Percentiles rank a stretch among this genome's conserved stretches.
Evolutionary conservation across 2,888 invertebrate genomes (phyloP).

Genomic region (Hypolimnas misippus): DNA sequence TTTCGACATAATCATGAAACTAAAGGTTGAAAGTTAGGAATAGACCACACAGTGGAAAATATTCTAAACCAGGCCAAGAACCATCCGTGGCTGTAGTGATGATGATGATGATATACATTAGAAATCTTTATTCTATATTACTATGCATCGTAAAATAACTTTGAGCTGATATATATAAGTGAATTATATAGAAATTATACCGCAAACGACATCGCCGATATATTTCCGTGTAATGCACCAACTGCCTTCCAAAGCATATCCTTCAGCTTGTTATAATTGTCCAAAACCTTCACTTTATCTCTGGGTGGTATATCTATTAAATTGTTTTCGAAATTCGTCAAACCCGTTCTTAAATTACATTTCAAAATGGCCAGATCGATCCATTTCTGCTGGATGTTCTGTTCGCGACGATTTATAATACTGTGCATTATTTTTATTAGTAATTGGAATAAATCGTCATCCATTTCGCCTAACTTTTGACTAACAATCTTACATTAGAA

Average conservation of each 20-base stretch:
- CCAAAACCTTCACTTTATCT: conserved; percentile 51
- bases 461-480: conserved; percentile 40
- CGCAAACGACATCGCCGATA: conserved; percentile 46
- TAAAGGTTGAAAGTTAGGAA: too few relatives aligned
- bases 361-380: conserved; percentile 64
- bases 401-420: conserved; percentile 50
- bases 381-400: conserved; percentile 61
- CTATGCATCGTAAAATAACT: too few relatives aligned
- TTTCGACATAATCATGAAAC: background rate
- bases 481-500: background rate
- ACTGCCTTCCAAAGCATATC: conserved; percentile 66
- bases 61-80: too few relatives aligned
- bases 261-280: conserved; percentile 60
- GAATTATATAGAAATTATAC: too few relatives aligned
- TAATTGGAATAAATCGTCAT: conserved; percentile 48
- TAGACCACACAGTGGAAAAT: too few relatives aligned
- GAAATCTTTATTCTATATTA: background rate
- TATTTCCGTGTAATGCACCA: conserved; percentile 65
- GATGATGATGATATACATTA: background rate
- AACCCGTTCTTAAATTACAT: conserved; percentile 55
- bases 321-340: conserved; percentile 57
- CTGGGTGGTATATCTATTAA: conserved; percentile 49
- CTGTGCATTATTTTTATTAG: conserved; percentile 51
- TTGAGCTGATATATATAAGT: too few relatives aligned
- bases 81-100: too few relatives aligned